A percentile compares a stretch with the other conserved stretches of the same genome.
Conservation (phyloP, 2,888 invertebrate genomes). For the Phengaris alcon region DNA sequence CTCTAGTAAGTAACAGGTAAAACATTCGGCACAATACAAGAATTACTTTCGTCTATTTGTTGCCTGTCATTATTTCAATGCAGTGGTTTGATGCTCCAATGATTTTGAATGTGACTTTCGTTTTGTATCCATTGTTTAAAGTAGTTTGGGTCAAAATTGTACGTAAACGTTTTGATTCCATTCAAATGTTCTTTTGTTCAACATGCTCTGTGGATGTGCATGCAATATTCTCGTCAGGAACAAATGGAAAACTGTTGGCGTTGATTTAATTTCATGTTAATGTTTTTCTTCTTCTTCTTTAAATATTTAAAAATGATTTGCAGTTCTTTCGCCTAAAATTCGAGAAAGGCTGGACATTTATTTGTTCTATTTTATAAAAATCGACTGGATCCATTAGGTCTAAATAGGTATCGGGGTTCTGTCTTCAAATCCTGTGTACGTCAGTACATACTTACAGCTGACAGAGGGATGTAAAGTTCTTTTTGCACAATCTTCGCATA, state of each 20-base stretch:
- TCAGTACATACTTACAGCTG: no score
- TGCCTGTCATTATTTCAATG: constrained; percentile 65
- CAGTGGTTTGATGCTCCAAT: constrained; percentile 64
- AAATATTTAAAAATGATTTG: no score
- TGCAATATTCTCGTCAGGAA: not conserved
- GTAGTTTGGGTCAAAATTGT: constrained; percentile 22
- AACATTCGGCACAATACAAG: constrained; percentile 49
- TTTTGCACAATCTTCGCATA: no score
- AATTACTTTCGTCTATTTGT: constrained; percentile 69
- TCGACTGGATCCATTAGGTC: no score
- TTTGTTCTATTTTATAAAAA: no score
- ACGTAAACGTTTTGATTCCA: constrained; percentile 1
- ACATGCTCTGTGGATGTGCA: not conserved
- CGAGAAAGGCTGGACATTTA: no score
- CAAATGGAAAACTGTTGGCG: not conserved
- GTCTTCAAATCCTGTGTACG: no score
- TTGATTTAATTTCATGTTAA: not conserved
- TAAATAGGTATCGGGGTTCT: no score
- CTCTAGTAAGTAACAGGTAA: constrained; percentile 45
- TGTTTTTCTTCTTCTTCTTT: no score
- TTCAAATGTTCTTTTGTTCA: not conserved
- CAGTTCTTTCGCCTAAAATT: no score
- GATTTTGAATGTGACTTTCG: constrained; percentile 54
- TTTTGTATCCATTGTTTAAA: constrained; percentile 44
- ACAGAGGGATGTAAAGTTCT: no score